Conservation (phyloP, 2,888 invertebrate genomes). For the Melolontha melolontha region DNA sequence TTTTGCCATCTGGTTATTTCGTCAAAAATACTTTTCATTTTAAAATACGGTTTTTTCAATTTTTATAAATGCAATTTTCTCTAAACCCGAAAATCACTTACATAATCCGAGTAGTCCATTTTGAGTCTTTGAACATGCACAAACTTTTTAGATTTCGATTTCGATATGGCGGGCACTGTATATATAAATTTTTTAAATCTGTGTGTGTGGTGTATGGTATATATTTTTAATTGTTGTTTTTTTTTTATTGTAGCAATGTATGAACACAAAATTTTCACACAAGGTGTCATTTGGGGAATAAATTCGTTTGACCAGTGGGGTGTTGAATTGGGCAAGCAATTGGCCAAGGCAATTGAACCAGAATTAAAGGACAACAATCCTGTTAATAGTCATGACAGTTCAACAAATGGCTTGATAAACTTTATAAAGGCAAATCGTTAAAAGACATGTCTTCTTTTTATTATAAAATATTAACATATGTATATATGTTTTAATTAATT, state of each 20-base stretch:
- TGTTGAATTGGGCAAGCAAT: slow-evolving; percentile 97
- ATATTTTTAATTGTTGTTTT: slow-evolving; percentile 12
- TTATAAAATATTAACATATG: not conserved
- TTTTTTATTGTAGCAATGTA: slow-evolving; percentile 79
- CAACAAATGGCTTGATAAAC: slow-evolving; percentile 97
- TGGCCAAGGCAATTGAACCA: slow-evolving; percentile 98
- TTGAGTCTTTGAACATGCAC: too few relatives aligned
- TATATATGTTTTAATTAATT: not conserved
- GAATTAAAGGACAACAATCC: slow-evolving; percentile 80
- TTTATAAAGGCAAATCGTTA: slow-evolving; percentile 81
- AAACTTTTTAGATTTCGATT: too few relatives aligned
- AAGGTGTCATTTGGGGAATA: slow-evolving; percentile 99
- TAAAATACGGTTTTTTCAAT: too few relatives aligned
- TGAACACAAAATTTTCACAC: slow-evolving; percentile 99
- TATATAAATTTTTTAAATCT: too few relatives aligned
- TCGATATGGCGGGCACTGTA: too few relatives aligned
- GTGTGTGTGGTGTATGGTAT: slow-evolving; percentile 11
- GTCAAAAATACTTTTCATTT: too few relatives aligned
- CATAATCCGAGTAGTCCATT: too few relatives aligned
- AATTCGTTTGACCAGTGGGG: slow-evolving; percentile 99
- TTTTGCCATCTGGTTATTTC: too few relatives aligned
- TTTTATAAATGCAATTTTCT: too few relatives aligned
- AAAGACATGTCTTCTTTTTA: too few relatives aligned
- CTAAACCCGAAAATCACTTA: too few relatives aligned
- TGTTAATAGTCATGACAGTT: slow-evolving; percentile 87